phyloP scores from a whole-genome alignment of 2,797 vertebrate species.

The Tamandua tetradactyla region DNA sequence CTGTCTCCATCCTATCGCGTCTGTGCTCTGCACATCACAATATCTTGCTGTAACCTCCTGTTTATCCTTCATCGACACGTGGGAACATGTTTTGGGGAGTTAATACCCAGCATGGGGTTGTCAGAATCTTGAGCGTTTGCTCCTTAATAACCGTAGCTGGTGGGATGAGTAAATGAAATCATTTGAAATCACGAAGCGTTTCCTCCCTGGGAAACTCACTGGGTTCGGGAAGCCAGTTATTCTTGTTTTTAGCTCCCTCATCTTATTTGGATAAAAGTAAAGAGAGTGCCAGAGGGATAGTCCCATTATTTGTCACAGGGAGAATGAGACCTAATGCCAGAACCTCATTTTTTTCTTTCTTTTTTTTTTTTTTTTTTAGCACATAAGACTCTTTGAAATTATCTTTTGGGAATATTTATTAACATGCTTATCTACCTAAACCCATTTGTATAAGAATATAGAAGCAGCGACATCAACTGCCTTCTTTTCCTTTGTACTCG shows the following conservation, averaged over 20 bases:
- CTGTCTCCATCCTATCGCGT: not conserved
- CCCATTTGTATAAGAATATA: not conserved
- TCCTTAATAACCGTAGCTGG: not conserved
- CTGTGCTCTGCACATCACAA: not conserved
- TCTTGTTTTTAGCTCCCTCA: slow-evolving; percentile 16
- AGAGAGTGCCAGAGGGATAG: not conserved
- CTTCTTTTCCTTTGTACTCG: rapidly evolving
- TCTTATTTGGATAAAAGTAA: not conserved
- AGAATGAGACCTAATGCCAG: not conserved
- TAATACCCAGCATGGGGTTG: not conserved
- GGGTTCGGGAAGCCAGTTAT: not conserved
- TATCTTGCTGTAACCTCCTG: not conserved
- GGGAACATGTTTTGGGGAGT: not conserved
- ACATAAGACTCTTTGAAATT: not conserved
- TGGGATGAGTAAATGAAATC: not conserved
- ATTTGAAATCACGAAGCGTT: not conserved
- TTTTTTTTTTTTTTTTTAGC: not conserved
- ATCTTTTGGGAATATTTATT: not conserved
- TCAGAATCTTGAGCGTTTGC: not conserved
- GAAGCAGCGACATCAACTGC: not conserved
- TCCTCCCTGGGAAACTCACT: not conserved
- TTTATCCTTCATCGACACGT: not conserved
- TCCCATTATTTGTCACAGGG: not conserved
- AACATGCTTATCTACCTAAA: not conserved
- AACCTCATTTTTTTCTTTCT: not conserved